A percentile compares a stretch with the other conserved stretches of the same genome.
These are phyloP conservation scores for Drosophila insularis DNA, from an alignment of 1,140 invertebrate genomes.

Conservation along the genomic window DNA sequence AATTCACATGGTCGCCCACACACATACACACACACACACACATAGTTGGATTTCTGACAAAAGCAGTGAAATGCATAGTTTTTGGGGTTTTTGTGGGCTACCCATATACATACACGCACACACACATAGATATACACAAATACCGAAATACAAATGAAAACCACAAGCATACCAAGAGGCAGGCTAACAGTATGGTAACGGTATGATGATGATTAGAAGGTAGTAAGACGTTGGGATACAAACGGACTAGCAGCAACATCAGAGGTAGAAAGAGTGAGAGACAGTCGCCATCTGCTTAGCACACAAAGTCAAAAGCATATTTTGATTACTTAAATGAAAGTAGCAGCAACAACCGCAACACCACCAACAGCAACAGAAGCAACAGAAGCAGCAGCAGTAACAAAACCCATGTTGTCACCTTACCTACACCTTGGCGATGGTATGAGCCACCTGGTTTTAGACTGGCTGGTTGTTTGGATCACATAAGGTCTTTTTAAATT, in stretches of 20 bases:
- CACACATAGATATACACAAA: conserved; percentile 19
- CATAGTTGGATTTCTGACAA: conserved; percentile 48
- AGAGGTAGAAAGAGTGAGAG: background rate
- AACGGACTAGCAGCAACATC: background rate
- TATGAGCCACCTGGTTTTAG: conserved; percentile 28
- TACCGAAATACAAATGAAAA: conserved; percentile 61
- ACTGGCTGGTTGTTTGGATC: background rate
- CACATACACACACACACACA: conserved; percentile 26
- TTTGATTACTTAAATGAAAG: conserved; percentile 80
- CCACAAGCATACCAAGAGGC: conserved; percentile 52
- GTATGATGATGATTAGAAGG: conserved; percentile 20
- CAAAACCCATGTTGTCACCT: conserved; percentile 71
- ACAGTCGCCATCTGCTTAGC: conserved; percentile 66
- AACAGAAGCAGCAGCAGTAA: conserved; percentile 37
- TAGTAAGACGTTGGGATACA: conserved; percentile 14
- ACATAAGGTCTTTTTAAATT: background rate
- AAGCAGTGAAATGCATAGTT: conserved; percentile 78
- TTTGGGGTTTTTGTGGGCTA: conserved; percentile 69
- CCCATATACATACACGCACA: conserved; percentile 19
- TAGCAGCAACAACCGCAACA: conserved; percentile 16
- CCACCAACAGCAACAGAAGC: conserved; percentile 1
- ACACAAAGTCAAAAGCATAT: conserved; percentile 76
- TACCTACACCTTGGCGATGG: conserved; percentile 6
- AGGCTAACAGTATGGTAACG: conserved; percentile 18
- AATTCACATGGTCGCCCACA: conserved; percentile 58